Percentiles rank a stretch among this genome's conserved stretches.
phyloP scores from a whole-genome alignment of 1,140 invertebrate genomes.

The Radopholus similis region DNA sequence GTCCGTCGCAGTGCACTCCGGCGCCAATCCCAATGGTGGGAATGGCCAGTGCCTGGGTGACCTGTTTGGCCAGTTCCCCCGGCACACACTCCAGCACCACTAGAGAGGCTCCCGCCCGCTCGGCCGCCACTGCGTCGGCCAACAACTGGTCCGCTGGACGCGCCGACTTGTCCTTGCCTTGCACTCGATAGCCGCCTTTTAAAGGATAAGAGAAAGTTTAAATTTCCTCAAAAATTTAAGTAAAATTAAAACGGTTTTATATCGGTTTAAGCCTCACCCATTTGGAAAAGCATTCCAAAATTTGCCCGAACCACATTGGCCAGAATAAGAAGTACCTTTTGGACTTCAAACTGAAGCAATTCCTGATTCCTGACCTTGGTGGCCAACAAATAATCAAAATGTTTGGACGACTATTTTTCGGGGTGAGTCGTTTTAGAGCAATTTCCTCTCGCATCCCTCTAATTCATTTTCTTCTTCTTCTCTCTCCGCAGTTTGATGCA shows the following conservation, averaged over 20 bases:
- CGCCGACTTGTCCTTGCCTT: slow-evolving; percentile 4
- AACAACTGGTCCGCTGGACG: neutral
- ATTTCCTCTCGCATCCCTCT: too few species aligned
- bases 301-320: too few species aligned
- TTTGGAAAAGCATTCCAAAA: too few species aligned
- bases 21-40: slow-evolving; percentile 48
- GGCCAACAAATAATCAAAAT: neutral
- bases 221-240: too few species aligned
- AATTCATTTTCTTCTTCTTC: too few species aligned
- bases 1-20: slow-evolving; percentile 38
- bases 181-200: slow-evolving; percentile 16
- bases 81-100: slow-evolving; percentile 43
- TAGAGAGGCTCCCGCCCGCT: slow-evolving; percentile 32
- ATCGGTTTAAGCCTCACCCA: too few species aligned
- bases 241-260: too few species aligned
- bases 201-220: too few species aligned
- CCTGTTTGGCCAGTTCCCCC: slow-evolving; percentile 10
- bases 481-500: too few species aligned
- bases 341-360: neutral
- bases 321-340: neutral
- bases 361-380: neutral
- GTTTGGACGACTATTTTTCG: too few species aligned
- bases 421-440: too few species aligned
- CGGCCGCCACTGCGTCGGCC: slow-evolving; percentile 17
- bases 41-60: slow-evolving; percentile 26